A percentile compares a stretch with the other conserved stretches of the same genome.
These are phyloP conservation scores for Eilema griseolum DNA, from an alignment of 2,888 invertebrate species.

Conservation along the genomic window DNA sequence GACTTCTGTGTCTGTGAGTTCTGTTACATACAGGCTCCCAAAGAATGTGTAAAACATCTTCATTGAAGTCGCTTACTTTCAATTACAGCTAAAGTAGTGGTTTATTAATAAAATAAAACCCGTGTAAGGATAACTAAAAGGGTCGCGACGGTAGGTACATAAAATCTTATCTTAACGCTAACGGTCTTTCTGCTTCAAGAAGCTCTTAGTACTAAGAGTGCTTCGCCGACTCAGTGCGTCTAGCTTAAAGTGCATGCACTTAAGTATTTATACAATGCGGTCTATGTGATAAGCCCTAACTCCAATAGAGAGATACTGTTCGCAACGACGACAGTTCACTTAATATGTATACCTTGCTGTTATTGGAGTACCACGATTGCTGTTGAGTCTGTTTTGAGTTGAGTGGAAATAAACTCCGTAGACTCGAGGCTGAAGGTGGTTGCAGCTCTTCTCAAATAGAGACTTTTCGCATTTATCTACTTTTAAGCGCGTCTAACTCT, in stretches of 20 bases:
- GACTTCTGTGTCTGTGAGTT: no score
- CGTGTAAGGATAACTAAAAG: neutral
- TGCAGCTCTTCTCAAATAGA: neutral
- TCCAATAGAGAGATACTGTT: neutral
- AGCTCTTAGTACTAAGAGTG: neutral
- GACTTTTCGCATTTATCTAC: neutral
- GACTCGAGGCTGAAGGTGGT: neutral
- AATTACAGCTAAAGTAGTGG: neutral
- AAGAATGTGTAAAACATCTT: neutral
- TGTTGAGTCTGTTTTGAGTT: neutral
- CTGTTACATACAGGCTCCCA: neutral
- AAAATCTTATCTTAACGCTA: neutral
- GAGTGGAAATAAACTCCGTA: neutral
- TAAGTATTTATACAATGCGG: neutral
- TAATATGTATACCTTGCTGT: neutral
- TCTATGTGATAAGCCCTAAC: neutral
- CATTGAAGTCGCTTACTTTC: neutral
- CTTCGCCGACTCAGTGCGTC: neutral
- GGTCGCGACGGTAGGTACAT: neutral
- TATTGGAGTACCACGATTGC: neutral
- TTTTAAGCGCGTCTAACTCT: no score
- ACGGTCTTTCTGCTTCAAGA: neutral
- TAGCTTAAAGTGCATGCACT: slow-evolving; percentile 11
- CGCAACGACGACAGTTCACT: neutral
- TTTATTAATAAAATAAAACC: neutral